Base-by-base conservation (phyloP, 1,140 invertebrate species). In the Camponotus vicinus region DNA sequence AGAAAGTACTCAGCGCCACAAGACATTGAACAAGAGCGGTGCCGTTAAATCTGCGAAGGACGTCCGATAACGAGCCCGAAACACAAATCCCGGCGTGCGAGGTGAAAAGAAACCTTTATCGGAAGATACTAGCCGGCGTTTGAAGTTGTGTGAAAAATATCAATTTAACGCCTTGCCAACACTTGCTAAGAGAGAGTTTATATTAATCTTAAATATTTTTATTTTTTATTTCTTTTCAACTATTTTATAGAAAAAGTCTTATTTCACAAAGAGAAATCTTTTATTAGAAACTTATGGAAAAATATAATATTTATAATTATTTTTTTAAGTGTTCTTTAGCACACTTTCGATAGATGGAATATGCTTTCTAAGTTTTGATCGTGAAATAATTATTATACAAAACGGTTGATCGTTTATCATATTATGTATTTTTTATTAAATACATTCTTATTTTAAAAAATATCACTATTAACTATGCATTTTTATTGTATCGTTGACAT, bases 41-140 rank as follows among this genome's bases (percentile, higher is more conserved):
- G 37, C 34, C 64, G 66, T 82, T 71, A 71, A 82, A 57, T 70
- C 15, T 49, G 37, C 27, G 18, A 59, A 13, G 15, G 49, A 57
- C 37, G 67, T 45, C 67, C 67, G 55, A 82, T 73, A 71, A 59
- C 45, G 40, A 73, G 52, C 8, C 9, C 21, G 9, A 27, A 78
- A 49, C 63, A 15, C 55, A 34, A 42, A 82, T 34, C n/a, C 37
- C 21, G 42, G 13, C 18, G 52, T 45, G 52, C 21, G 21, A n/a
- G 27, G 59, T 45, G 52, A 73, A 82, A 59, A 40, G 8, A 21
- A 34, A 59, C 27, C 18, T 45, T 73, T 45, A 7, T 32, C 34
- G n/a, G 69, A 15, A 18, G 18, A 37, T 78, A 21, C 7, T 42
- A n/a, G 21, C 21, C 27, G 9, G 15, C 27, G 15, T 67, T 67